Base-by-base conservation (phyloP, 2,888 invertebrate species). In the Campopleginae sp. region DNA sequence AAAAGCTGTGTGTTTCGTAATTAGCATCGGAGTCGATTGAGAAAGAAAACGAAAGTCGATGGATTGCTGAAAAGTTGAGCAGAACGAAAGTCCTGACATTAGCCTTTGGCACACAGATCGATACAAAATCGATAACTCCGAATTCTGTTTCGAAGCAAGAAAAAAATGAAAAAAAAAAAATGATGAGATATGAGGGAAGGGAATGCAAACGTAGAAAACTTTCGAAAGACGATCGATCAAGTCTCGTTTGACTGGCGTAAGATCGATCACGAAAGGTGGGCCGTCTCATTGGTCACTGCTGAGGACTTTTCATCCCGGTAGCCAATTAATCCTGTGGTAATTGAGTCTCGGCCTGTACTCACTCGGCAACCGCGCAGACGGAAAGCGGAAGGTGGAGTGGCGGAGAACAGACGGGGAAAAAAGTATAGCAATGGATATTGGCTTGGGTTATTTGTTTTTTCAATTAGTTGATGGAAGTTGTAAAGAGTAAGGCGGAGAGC, bases 251-350 rank as follows among this genome's bases (percentile, higher is more conserved):
- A 80, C 58, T 38, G 54, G 71, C 48, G 33, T 42, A 75, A 82
- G 83, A 87, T 86, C 86, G 86, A 87, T 87, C 87, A 84, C 71
- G 48, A n/a, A 63, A 71, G 61, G 61, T 63, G 58, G 74, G 80
- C 81, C 19, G 46, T n/a, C 66, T 61, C 79, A 71, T 71, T 79
- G 79, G 48, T 61, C 74, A 77, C n/a, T 75, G 71, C 58, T 27
- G 48, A 75, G 82, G 82, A 86, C 81, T 87, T 86, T 83, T 87
- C 86, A 87, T 87, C 86, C 84, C 85, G 85, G 87, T 87, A 86
- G 87, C 86, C 87, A 87, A 87, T 87, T 87, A 87, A 87, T 87
- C 86, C 85, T 82, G 58, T 19, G 70, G 87, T 87, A 87, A 87
- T 87, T 87, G 86, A 86, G 79, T 85, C 82, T 86, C 86, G 86